A percentile compares a stretch with the other conserved stretches of the same genome.
These are phyloP conservation scores for Holacanthella duospinosa DNA, from an alignment of 2,888 invertebrate species.

Conservation along the genomic window DNA sequence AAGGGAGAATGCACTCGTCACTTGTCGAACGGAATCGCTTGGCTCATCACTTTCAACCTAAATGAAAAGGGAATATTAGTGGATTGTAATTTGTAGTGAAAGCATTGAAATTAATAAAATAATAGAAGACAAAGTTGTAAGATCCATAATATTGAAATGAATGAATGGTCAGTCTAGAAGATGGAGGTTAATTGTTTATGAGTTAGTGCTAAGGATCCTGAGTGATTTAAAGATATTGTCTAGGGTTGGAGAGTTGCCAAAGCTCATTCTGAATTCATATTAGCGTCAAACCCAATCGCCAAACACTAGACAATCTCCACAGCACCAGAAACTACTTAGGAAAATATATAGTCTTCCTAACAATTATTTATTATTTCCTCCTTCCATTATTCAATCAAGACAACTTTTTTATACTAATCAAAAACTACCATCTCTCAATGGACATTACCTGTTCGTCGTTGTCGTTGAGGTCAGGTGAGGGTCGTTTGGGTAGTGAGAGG, in stretches of 20 bases:
- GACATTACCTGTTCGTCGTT: constrained; percentile 38
- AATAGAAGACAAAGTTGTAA: not conserved
- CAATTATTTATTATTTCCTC: not conserved
- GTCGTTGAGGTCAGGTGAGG: constrained; percentile 42
- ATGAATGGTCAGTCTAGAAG: not conserved
- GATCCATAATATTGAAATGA: not conserved
- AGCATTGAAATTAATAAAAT: not conserved
- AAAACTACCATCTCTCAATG: not conserved
- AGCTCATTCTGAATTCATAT: not conserved
- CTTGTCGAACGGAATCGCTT: constrained; percentile 58
- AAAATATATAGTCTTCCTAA: not conserved
- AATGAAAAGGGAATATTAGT: not conserved
- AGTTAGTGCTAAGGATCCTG: not conserved
- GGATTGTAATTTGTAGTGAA: not conserved
- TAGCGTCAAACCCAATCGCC: not conserved
- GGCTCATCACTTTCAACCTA: constrained; percentile 31
- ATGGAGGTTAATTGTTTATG: not conserved
- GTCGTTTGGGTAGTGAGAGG: constrained; percentile 64
- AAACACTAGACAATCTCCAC: not conserved
- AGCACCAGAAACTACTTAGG: not conserved
- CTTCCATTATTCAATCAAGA: constrained; percentile 4
- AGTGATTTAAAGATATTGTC: not conserved
- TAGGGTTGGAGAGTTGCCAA: not conserved
- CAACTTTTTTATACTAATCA: not conserved
- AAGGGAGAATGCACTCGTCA: constrained; percentile 74